Conservation (phyloP, 2,888 invertebrate species). For the Tiliacea citrago region DNA sequence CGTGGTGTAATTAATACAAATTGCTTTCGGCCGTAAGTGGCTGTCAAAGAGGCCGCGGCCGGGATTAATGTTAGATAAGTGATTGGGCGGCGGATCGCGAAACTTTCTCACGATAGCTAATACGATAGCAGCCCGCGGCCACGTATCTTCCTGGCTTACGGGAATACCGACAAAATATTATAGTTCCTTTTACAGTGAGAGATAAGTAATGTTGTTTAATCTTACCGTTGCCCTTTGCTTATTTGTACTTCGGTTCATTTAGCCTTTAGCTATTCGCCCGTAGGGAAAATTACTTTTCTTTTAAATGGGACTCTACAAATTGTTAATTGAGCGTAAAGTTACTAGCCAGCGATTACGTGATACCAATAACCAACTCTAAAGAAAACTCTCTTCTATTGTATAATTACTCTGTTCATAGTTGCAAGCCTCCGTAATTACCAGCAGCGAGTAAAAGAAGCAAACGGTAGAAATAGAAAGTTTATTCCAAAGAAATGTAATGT, state of each 20-base stretch:
- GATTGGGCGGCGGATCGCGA: conserved; percentile 82
- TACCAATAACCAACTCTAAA: conserved; percentile 1
- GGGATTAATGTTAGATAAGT: conserved; percentile 81
- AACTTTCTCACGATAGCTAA: conserved; percentile 85
- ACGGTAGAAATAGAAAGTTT: conserved; percentile 74
- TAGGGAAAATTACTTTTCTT: conserved; percentile 9
- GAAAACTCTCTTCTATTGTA: conserved; percentile 23
- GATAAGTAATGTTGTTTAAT: conserved; percentile 66
- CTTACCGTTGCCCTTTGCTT: conserved; percentile 35
- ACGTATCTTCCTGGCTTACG: conserved; percentile 67
- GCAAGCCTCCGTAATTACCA: conserved; percentile 44
- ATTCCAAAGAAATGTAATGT: conserved; percentile 80
- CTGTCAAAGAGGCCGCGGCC: conserved; percentile 84
- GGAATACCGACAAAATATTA: conserved; percentile 71
- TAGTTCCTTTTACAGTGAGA: conserved; percentile 67
- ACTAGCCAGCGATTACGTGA: conserved; percentile 7
- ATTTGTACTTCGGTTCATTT: conserved; percentile 33
- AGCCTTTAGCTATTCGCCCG: conserved; percentile 3
- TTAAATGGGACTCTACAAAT: conserved; percentile 10
- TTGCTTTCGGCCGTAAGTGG: conserved; percentile 79
- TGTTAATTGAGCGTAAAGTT: conserved; percentile 20
- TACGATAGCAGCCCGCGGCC: conserved; percentile 72
- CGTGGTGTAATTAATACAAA: conserved; percentile 84
- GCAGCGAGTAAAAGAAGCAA: conserved; percentile 45
- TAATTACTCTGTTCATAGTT: conserved; percentile 30